Percentiles rank a stretch among this genome's conserved stretches.
These are phyloP conservation scores for Cryptus viduatorius DNA, from an alignment of 2,888 invertebrate species.

Conservation along the genomic window DNA sequence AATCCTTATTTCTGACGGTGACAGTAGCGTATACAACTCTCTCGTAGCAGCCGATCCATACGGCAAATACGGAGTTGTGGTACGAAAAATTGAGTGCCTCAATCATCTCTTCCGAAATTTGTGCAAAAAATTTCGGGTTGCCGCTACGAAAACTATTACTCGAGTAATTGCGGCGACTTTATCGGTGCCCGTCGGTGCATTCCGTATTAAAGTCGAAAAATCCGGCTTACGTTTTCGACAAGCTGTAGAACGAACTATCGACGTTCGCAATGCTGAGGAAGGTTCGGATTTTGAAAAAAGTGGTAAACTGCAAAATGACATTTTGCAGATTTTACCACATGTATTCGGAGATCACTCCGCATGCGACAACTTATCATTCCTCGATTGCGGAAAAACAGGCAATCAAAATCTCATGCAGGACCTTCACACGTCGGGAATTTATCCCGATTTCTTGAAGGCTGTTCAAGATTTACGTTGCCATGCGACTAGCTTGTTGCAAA, in stretches of 20 bases:
- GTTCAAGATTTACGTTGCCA: constrained; percentile 50
- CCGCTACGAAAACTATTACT: constrained; percentile 15
- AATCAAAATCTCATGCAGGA: constrained; percentile 44
- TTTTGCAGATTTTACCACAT: constrained; percentile 61
- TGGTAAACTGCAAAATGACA: constrained; percentile 48
- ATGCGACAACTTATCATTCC: constrained; percentile 32
- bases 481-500: constrained; percentile 65
- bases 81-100: constrained; percentile 78
- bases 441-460: constrained; percentile 41
- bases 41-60: constrained; percentile 73
- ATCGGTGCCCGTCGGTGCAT: background rate
- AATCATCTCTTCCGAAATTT: constrained; percentile 75
- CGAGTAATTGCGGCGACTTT: background rate
- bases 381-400: background rate
- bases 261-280: background rate
- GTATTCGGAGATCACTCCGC: constrained; percentile 68
- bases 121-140: constrained; percentile 47
- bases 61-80: constrained; percentile 56
- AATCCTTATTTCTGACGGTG: constrained; percentile 71
- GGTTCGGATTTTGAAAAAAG: constrained; percentile 1
- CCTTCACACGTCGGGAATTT: constrained; percentile 56
- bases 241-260: constrained; percentile 27
- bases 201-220: background rate
- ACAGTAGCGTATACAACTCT: constrained; percentile 76
- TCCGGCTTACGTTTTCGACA: constrained; percentile 42